Evolutionary conservation across 2,113 vertebrate species (phyloP), one percentile per base, ranked within the genome.

Genomic region (Lepus europaeus): DNA sequence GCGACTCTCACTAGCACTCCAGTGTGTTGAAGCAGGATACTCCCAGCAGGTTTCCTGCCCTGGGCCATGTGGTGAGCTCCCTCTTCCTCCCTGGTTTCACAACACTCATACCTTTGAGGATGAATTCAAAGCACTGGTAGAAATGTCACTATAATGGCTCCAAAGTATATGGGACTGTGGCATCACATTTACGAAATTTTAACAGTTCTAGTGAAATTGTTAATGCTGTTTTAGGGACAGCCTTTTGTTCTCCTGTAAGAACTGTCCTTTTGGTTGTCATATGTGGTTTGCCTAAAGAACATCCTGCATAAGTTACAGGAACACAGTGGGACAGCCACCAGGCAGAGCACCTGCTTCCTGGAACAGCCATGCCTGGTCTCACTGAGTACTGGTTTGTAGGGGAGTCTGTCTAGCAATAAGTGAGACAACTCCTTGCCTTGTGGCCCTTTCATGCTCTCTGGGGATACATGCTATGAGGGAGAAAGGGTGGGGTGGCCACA

Each of bases 301-400:
- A 11, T 53, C 80, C 79, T 83, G 49, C 1, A 0, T 85, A 51
- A 66, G 2, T 61, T 29, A 23, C 2, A 20, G 31, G n/a, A 81
- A 23, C 0, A 0, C 6, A 27, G 14, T 2, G 22, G 31, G 45
- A 6, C 4, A 19, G 3, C 19, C 12, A 1, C 1, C 3, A 0
- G 14, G 29, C 6, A 25, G 64, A 79, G 66, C 3, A 19, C 23
- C 25, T 17, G 2, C 17, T 0, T 20, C 39, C 73, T n/a, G 29
- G n/a, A 1, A 1, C 16, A 63, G 17, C 73, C 5, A 2, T 11
- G 9, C 19, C 11, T 36, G 5, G 80, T 23, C 39, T 72, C 20
- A 14, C 1, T 9, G 20, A 1, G 27, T 22, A n/a, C 59, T 10
- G 10, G 17, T 8, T 39, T 0, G 0, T 11, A 31, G 19, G 31